Evolutionary conservation across 2,797 vertebrate species (phyloP).

Genomic region (Hydrolagus colliei): DNA sequence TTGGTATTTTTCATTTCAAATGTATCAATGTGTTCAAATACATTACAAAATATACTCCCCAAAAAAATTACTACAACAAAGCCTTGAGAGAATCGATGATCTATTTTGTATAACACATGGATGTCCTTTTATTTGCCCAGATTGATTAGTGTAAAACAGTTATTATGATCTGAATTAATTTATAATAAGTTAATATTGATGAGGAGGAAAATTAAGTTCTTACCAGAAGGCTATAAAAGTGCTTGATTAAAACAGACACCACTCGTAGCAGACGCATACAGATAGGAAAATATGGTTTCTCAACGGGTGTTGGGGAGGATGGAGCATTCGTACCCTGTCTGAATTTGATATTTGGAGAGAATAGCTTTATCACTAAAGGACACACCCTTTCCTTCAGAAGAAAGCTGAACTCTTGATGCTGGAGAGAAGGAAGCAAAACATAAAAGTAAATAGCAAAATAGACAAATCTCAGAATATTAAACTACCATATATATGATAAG

Average conservation of each 20-base stretch:
- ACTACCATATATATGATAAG: no score
- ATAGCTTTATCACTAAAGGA: constrained; percentile 97
- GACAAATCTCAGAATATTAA: background rate
- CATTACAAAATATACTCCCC: background rate
- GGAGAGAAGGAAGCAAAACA: constrained; percentile 38
- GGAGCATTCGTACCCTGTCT: constrained; percentile 80
- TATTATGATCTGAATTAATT: background rate
- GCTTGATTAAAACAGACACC: constrained; percentile 95
- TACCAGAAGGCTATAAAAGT: constrained; percentile 95
- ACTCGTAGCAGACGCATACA: constrained; percentile 95
- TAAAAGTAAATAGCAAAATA: background rate
- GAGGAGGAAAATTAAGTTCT: constrained; percentile 41
- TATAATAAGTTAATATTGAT: background rate
- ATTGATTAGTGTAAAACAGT: background rate
- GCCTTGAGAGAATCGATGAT: background rate
- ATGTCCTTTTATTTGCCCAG: background rate
- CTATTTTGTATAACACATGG: background rate
- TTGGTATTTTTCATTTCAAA: background rate
- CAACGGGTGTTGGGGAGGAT: constrained; percentile 86
- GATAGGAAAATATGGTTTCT: constrained; percentile 97
- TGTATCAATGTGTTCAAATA: background rate
- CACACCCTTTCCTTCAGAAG: constrained; percentile 94
- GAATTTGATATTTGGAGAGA: constrained; percentile 98
- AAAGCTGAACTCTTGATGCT: constrained; percentile 98
- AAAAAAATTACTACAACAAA: background rate